Evolutionary conservation across 1,140 invertebrate species (phyloP).

Genomic region (Trissolcus basalis): DNA sequence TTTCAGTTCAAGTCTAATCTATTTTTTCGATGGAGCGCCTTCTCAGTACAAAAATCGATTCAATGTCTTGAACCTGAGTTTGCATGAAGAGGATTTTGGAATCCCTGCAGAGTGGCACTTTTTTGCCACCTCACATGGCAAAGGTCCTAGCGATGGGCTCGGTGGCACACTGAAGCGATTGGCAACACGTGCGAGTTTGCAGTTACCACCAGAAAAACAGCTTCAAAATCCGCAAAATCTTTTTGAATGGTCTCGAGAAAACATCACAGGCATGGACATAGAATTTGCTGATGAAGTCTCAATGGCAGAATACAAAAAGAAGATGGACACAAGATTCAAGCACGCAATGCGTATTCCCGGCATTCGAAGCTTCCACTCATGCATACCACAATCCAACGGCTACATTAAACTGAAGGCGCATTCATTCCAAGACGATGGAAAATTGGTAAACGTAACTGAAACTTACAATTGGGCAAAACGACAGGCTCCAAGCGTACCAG

Average conservation of each 20-base stretch:
- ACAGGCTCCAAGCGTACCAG: no score
- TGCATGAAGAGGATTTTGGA: conserved; percentile 15
- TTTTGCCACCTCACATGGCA: conserved; percentile 18
- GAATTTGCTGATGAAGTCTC: no score
- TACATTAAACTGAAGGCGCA: neutral
- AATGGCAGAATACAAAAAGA: no score
- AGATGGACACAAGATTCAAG: conserved; percentile 7
- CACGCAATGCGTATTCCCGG: conserved; percentile 14
- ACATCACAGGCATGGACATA: conserved; percentile 10
- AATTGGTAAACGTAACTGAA: no score
- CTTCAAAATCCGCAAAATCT: conserved; percentile 29
- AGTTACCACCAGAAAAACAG: conserved; percentile 21
- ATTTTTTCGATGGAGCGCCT: conserved; percentile 5
- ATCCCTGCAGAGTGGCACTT: conserved; percentile 23
- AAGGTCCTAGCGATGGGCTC: conserved; percentile 22
- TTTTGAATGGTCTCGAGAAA: conserved; percentile 26
- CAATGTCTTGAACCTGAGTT: conserved; percentile 1
- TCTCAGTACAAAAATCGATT: conserved; percentile 12
- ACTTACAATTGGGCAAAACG: no score
- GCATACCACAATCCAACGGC: conserved; percentile 11
- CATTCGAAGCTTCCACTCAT: conserved; percentile 33
- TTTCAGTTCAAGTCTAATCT: no score
- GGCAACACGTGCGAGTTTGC: conserved; percentile 48
- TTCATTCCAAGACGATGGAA: neutral
- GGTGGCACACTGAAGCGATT: conserved; percentile 53